Conservation (phyloP, 2,797 vertebrate genomes). For the Cryptoprocta ferox region DNA sequence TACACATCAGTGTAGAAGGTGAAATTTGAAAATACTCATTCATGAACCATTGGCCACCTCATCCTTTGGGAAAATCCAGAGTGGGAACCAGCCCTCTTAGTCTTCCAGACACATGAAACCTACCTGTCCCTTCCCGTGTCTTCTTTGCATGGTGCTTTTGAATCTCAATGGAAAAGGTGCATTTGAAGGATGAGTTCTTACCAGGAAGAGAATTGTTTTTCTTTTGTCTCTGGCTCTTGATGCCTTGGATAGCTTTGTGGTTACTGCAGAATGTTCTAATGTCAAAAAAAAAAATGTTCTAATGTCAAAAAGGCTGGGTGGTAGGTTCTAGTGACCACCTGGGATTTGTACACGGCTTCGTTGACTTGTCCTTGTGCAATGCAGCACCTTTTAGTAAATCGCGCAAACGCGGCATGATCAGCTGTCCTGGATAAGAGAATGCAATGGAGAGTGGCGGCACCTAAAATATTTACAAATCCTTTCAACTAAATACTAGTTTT, state of each 20-base stretch:
- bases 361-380: background rate
- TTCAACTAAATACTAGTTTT: background rate
- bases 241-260: background rate
- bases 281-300: too few relatives aligned
- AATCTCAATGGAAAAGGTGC: background rate
- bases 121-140: fast-evolving
- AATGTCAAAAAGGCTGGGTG: background rate
- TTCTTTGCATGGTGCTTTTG: background rate
- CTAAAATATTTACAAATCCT: background rate
- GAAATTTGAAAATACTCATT: background rate
- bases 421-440: background rate
- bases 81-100: background rate
- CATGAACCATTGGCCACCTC: background rate
- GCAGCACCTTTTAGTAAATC: background rate
- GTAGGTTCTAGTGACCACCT: background rate
- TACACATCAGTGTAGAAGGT: background rate
- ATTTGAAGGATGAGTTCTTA: background rate
- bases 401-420: too few relatives aligned
- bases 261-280: background rate
- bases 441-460: background rate
- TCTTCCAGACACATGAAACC: background rate
- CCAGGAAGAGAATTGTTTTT: background rate
- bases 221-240: background rate
- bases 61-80: background rate
- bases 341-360: background rate